Evolutionary conservation across 2,113 vertebrate genomes (phyloP).

Genomic region (Oncorhynchus gorbuscha): DNA sequence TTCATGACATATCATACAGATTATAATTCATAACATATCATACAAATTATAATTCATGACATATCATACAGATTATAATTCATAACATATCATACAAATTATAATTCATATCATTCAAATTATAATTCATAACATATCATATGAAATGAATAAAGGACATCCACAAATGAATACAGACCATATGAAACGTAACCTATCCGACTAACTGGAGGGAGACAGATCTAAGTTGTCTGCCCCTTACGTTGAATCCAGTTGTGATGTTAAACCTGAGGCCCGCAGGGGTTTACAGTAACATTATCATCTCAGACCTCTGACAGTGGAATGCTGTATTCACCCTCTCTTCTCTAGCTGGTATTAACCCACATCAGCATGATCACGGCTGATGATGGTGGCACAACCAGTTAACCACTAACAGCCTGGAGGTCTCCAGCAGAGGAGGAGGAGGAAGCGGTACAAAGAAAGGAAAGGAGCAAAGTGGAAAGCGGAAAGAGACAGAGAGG

Average conservation of each 20-base stretch:
- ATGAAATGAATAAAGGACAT: no score
- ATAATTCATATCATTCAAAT: no score
- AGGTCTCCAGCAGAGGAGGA: neutral
- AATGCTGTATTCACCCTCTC: neutral
- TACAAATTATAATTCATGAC: no score
- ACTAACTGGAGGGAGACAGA: no score
- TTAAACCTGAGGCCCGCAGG: neutral
- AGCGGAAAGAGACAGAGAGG: neutral
- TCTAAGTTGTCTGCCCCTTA: no score
- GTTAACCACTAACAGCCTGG: neutral
- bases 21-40: no score
- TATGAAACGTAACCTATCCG: no score
- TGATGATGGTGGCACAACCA: neutral
- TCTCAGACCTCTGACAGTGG: neutral
- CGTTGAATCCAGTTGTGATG: neutral
- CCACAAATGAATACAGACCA: no score
- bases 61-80: no score
- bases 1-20: no score
- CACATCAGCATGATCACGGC: neutral
- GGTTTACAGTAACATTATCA: neutral
- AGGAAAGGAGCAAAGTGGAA: neutral
- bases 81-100: no score
- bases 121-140: no score
- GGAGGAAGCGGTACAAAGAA: neutral
- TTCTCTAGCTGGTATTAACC: neutral